Evolutionary conservation across 2,113 vertebrate species (phyloP).

Genomic region (Sigmodon hispidus): DNA sequence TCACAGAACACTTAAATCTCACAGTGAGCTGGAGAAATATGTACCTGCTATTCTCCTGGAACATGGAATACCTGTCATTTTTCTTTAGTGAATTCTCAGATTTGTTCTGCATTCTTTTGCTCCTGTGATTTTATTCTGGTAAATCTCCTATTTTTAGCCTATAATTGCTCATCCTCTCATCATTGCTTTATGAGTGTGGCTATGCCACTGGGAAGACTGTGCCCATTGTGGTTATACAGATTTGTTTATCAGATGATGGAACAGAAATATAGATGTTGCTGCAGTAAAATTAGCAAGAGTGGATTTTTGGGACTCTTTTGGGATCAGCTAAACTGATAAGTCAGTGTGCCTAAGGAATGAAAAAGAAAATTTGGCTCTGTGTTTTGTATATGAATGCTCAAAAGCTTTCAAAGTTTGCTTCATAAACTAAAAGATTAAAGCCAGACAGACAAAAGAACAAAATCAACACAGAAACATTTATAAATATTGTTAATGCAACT

Average conservation of each 20-base stretch:
- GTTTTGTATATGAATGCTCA: neutral
- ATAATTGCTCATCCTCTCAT: neutral
- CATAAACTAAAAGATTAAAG: conserved; percentile 10
- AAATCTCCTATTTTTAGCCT: neutral
- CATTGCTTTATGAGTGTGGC: conserved; percentile 49
- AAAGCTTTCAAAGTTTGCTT: neutral
- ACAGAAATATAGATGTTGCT: conserved; percentile 64
- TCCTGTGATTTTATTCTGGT: neutral
- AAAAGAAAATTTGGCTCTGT: neutral
- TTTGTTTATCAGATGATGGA: conserved; percentile 44
- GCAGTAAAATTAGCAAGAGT: conserved; percentile 21
- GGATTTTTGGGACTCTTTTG: conserved; percentile 9
- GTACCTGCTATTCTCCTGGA: neutral
- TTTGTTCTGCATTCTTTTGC: neutral
- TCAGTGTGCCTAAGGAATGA: neutral
- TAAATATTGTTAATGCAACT: neutral
- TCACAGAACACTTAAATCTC: neutral
- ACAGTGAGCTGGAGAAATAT: neutral
- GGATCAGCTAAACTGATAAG: conserved; percentile 15
- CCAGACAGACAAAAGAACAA: neutral
- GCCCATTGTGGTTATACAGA: conserved; percentile 18
- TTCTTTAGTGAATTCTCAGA: neutral
- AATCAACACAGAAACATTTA: neutral
- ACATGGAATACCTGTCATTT: neutral
- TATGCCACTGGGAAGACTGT: neutral